Percentiles rank a stretch among this genome's conserved stretches.
phyloP scores from a whole-genome alignment of 2,888 invertebrate species.

The Hydrotaea cyrtoneurina region DNA sequence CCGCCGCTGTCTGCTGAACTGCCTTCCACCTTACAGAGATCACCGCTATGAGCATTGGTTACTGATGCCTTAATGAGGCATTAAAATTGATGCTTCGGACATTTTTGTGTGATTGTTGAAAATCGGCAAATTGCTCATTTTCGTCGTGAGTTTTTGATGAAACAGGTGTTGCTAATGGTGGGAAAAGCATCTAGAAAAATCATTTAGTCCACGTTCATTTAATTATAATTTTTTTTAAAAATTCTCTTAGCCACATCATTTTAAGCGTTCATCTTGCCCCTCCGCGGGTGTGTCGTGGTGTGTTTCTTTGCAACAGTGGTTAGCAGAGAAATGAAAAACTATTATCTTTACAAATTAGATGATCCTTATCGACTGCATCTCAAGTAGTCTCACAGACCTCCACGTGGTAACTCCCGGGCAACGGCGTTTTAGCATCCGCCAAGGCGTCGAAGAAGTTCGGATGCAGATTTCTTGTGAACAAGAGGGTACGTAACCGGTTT shows the following conservation, averaged over 20 bases:
- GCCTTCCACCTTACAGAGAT: neutral
- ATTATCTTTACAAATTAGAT: no score
- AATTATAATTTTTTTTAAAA: conserved; percentile 59
- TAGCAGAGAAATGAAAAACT: neutral
- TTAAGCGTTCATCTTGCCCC: neutral
- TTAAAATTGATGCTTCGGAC: conserved; percentile 47
- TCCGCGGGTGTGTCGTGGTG: neutral
- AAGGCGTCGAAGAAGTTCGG: no score
- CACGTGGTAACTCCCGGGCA: no score
- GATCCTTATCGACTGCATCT: no score
- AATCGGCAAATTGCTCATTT: conserved; percentile 63
- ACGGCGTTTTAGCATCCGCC: no score
- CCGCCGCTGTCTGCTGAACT: neutral
- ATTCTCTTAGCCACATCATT: conserved; percentile 8
- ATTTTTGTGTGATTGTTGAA: conserved; percentile 58
- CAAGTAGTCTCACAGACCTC: no score
- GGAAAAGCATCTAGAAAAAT: conserved; percentile 66
- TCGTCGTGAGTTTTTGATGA: conserved; percentile 45
- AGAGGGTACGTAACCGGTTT: no score
- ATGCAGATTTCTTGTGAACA: no score
- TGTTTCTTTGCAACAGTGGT: neutral
- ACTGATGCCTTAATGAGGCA: conserved; percentile 65
- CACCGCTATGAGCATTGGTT: conserved; percentile 4
- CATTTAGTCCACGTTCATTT: conserved; percentile 59
- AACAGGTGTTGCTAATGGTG: conserved; percentile 66